Evolutionary conservation across 2,888 invertebrate genomes (phyloP).

Genomic region (Megalurothrips usitatus): DNA sequence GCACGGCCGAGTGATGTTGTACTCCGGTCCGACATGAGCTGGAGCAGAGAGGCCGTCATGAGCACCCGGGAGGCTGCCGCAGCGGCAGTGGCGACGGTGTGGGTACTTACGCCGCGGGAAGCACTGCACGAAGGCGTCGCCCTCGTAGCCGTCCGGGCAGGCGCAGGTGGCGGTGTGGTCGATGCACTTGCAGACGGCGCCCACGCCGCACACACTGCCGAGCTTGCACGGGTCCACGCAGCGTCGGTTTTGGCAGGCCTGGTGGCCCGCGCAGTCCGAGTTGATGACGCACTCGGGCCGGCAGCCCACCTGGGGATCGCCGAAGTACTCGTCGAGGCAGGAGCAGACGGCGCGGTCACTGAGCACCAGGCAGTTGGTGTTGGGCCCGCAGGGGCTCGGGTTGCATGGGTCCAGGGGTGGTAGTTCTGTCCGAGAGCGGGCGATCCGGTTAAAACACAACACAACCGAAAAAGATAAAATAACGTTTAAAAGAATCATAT

Average conservation of each 20-base stretch:
- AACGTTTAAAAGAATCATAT: too few relatives aligned
- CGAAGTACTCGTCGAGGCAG: constrained; percentile 68
- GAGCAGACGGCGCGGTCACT: constrained; percentile 69
- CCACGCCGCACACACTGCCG: constrained; percentile 69
- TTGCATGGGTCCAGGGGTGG: constrained; percentile 61
- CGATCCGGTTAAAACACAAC: constrained; percentile 3
- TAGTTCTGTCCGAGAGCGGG: constrained; percentile 43
- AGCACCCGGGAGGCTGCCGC: not conserved
- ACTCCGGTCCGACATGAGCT: constrained; percentile 52
- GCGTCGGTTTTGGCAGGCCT: constrained; percentile 61
- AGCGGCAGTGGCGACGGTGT: not conserved
- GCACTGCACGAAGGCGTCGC: constrained; percentile 76
- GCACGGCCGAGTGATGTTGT: constrained; percentile 65
- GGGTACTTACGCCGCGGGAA: constrained; percentile 51
- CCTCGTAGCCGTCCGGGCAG: constrained; percentile 71
- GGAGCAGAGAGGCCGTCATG: constrained; percentile 39
- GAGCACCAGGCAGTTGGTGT: constrained; percentile 70
- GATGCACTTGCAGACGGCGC: constrained; percentile 71
- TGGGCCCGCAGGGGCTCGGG: constrained; percentile 71
- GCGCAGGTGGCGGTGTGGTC: constrained; percentile 79
- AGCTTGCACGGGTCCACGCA: constrained; percentile 69
- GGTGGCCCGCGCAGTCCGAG: constrained; percentile 69
- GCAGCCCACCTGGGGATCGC: constrained; percentile 73
- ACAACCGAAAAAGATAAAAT: constrained; percentile 11
- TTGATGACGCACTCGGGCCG: constrained; percentile 77